Base-by-base conservation (phyloP, 2,888 invertebrate genomes). In the Xanthorhoe designata region DNA sequence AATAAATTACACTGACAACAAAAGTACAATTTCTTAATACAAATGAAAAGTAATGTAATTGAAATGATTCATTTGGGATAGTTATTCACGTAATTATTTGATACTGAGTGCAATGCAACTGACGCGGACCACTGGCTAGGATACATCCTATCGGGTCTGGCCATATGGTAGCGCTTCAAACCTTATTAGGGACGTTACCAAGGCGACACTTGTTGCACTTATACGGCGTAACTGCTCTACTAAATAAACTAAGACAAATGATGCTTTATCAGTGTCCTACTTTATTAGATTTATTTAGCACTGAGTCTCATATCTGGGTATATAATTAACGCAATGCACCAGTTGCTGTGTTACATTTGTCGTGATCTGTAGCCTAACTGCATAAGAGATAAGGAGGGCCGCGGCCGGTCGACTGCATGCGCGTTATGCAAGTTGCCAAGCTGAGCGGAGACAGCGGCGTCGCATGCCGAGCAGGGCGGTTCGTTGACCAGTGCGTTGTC, bases 151-250 rank as follows among this genome's bases (percentile, higher is more conserved):
- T 90, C 86, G 85, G 78, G 74, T 79, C 85, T 77, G 83, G 86
- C 93, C 93, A 93, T 92, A 93, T 92, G 93, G 93, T 88, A 85
- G 87, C 86, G 80, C 79, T 82, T 81, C 85, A 80, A 78, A 73
- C 93, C 93, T 85, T 92, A 93, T 92, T 89, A 86, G 92, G 92
- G 89, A 86, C 83, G 82, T 82, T 77, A 86, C 78, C 93, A 92
- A 93, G 93, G 93, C 91, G 86, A 92, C 89, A 92, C 91, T 91
- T 88, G 92, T 90, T 93, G 93, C 93, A 91, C 93, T 87, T 93
- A 92, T 93, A 93, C 88, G 93, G 93, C 84, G 77, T 85, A 89
- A 90, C 84, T 89, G 90, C 86, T 91, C 90, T 81, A 91, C 87
- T 86, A 90, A 88, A 83, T 83, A 71, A 77, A 76, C 81, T 80